A percentile compares a stretch with the other conserved stretches of the same genome.
Evolutionary conservation across 2,113 vertebrate species (phyloP).

Genomic region (Gnathonemus longibarbis): DNA sequence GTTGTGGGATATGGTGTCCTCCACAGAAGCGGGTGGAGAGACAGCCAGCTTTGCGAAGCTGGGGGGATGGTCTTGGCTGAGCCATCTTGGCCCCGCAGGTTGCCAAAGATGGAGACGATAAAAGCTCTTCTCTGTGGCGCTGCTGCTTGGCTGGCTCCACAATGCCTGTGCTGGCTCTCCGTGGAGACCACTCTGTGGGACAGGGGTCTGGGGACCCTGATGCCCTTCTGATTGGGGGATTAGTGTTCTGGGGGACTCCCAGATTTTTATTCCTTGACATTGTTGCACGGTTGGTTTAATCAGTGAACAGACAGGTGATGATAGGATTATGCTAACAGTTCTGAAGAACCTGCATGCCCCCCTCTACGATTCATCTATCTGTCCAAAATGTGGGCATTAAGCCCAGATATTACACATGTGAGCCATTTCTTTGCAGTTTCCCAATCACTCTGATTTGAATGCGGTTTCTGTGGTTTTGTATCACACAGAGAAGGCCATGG

Average conservation of each 20-base stretch:
- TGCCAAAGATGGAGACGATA: neutral
- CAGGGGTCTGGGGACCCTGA: neutral
- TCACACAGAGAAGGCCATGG: conserved; percentile 47
- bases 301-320: neutral
- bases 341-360: neutral
- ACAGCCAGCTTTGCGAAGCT: neutral
- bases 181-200: neutral
- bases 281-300: neutral
- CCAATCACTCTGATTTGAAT: neutral
- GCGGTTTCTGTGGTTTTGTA: conserved; percentile 16
- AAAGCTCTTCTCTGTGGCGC: neutral
- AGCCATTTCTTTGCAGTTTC: neutral
- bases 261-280: neutral
- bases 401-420: neutral
- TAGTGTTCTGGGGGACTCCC: neutral
- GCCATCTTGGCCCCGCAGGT: neutral
- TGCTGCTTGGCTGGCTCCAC: neutral
- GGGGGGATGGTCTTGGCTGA: neutral
- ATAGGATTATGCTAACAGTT: neutral
- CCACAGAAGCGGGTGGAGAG: neutral
- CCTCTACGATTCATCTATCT: neutral
- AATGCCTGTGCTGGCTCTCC: neutral
- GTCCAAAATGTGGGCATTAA: neutral
- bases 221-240: neutral
- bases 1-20: neutral